Base-by-base conservation (phyloP, 2,113 vertebrate genomes). In the Desmodus rotundus region DNA sequence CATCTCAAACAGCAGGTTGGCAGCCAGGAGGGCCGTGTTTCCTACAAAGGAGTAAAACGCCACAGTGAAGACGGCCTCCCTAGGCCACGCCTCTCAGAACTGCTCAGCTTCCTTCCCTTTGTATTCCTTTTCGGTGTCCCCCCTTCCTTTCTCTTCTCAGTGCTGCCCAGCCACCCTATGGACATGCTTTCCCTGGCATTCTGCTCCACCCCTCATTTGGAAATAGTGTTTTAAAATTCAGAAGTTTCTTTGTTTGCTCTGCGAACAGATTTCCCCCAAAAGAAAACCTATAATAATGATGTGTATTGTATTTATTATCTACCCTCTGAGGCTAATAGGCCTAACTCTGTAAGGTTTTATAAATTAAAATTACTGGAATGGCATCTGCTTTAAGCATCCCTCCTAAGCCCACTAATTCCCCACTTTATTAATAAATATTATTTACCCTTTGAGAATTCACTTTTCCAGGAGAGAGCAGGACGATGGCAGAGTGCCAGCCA, bases 1-100 rank as follows among this genome's bases (percentile, higher is more conserved):
- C 99, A 99, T 99, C 98, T 99, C 99, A 41, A 99, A 99, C 24
- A 99, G 98, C 36, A 99, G 98, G 95, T 99, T 99, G 56, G 99
- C 99, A 0, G 98, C 99, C 77, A 99, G 98, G 81, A 99, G 98
- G 3, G 99, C 99, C 0, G 99, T 99, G 98, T 99, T 99, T 13
- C 99, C 99, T 99, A 87, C 14, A 16, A 89, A 47, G 31, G 17
- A 4, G 11, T 3, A 16, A 50, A 12, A 74, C 0, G n/a, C 2
- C 3, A 4, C 0, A 0, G 0, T 84, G 68, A 96, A 10, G 4
- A 4, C n/a, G 1, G 0, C 2, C 4, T 7, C 11, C 50, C 2
- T 5, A 10, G 36, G 68, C 52, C 5, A 0, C 41, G 33, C 43
- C 36, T n/a, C 20, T 31, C 1, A 1, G 11, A 2, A 13, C 13